A percentile compares a stretch with the other conserved stretches of the same genome.
These are phyloP conservation scores for Nothobranchius furzeri DNA, from an alignment of 2,113 vertebrate genomes.

Conservation along the genomic window DNA sequence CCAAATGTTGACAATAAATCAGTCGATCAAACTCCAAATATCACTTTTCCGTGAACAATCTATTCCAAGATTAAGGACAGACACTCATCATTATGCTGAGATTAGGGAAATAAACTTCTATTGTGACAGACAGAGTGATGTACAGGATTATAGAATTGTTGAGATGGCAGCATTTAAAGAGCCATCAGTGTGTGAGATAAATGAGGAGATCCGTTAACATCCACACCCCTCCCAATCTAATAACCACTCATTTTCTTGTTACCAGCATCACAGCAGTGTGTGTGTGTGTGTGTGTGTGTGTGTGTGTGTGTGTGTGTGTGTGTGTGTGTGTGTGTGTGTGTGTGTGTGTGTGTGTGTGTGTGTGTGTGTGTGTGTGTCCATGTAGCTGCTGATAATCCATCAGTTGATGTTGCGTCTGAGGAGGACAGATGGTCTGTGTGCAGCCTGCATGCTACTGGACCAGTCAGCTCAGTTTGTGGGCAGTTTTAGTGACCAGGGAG, in stretches of 20 bases:
- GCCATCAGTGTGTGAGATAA: constrained; percentile 33
- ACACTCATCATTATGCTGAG: background rate
- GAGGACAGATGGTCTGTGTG: constrained; percentile 56
- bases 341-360: constrained; percentile 21
- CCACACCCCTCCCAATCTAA: constrained; percentile 54
- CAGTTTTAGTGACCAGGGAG: constrained; percentile 45
- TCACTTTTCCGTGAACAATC: no score
- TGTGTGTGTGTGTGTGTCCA: constrained; percentile 12
- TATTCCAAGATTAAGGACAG: background rate
- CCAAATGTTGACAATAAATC: background rate
- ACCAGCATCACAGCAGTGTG: constrained; percentile 5
- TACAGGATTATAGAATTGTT: background rate
- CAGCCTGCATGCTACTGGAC: constrained; percentile 29
- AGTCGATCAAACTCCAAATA: no score
- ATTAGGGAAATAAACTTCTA: constrained; percentile 23
- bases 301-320: background rate
- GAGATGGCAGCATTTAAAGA: constrained; percentile 28
- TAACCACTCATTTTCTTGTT: constrained; percentile 31
- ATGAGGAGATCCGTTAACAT: constrained; percentile 37
- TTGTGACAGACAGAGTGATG: constrained; percentile 11
- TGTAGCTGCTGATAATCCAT: constrained; percentile 47
- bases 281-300: constrained; percentile 7
- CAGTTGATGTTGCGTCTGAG: constrained; percentile 34
- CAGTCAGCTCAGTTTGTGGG: constrained; percentile 30
- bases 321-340: constrained; percentile 21